These are phyloP conservation scores for Tipula vernalis DNA, from an alignment of 2,888 invertebrate species.

Conservation along the genomic window DNA sequence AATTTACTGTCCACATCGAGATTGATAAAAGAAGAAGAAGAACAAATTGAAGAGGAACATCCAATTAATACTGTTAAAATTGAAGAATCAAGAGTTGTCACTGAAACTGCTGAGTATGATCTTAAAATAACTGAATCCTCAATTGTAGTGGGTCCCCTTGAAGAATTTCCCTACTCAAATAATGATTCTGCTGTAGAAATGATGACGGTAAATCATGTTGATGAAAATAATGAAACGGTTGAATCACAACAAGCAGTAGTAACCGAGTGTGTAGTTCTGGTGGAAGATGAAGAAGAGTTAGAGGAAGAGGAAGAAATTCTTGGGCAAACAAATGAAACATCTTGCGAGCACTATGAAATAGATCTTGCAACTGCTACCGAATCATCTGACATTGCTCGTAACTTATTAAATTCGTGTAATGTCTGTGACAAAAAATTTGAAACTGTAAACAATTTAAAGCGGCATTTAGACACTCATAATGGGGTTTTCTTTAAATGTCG, in stretches of 20 bases:
- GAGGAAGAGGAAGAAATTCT: not conserved
- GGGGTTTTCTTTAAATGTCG: conserved; percentile 5
- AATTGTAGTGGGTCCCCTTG: not conserved
- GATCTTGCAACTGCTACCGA: not conserved
- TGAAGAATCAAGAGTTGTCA: not conserved
- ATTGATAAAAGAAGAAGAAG: not conserved
- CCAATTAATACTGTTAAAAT: not conserved
- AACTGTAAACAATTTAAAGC: not conserved
- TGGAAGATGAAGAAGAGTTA: not conserved
- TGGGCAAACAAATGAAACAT: not conserved
- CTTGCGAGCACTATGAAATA: not conserved
- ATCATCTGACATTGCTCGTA: not conserved
- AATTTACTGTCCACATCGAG: not conserved
- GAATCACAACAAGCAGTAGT: not conserved
- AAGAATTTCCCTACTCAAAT: not conserved
- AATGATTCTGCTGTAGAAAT: not conserved
- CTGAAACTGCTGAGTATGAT: not conserved
- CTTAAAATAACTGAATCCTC: not conserved
- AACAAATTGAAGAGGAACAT: not conserved
- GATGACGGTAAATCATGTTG: not conserved
- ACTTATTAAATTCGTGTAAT: not conserved
- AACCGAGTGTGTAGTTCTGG: not conserved
- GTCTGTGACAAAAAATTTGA: conserved; percentile 4
- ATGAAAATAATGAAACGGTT: not conserved
- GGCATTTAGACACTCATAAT: not conserved